Evolutionary conservation across 1,140 invertebrate species (phyloP).

Genomic region (Acromyrmex echinatior): DNA sequence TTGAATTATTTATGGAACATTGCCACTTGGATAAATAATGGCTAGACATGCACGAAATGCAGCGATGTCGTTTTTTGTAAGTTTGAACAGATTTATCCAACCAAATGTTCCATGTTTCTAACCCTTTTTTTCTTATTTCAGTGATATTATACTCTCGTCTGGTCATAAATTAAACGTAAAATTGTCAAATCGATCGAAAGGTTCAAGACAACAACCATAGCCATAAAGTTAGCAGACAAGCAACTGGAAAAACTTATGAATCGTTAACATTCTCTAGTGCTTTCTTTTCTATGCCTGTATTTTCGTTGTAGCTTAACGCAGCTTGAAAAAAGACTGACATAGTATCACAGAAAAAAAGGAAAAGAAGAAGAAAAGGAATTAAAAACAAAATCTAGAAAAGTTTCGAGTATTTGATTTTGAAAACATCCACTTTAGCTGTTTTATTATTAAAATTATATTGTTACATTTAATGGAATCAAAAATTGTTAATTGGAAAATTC

Average conservation of each 20-base stretch:
- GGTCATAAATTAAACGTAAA: conserved; percentile 20
- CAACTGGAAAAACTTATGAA: conserved; percentile 12
- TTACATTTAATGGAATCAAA: neutral
- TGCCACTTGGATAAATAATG: conserved; percentile 13
- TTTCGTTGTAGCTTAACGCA: neutral
- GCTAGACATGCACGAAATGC: conserved; percentile 6
- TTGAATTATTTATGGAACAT: conserved; percentile 79
- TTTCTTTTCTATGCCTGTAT: conserved; percentile 4
- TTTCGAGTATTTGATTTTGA: neutral
- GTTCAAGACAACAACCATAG: neutral
- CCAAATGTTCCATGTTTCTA: neutral
- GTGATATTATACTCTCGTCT: neutral
- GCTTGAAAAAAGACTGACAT: neutral
- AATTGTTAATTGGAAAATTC: neutral
- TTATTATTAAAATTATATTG: neutral
- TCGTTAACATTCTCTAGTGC: neutral
- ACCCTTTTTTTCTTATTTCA: neutral
- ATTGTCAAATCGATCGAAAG: conserved; percentile 38
- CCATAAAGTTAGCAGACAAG: conserved; percentile 21
- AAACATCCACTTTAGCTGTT: neutral
- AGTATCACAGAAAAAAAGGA: neutral
- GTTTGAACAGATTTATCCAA: conserved; percentile 16
- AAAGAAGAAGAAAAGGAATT: neutral
- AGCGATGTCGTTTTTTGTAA: neutral
- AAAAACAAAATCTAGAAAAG: neutral